Evolutionary conservation across 2,113 vertebrate genomes (phyloP).

Genomic region (Zosterops lateralis): DNA sequence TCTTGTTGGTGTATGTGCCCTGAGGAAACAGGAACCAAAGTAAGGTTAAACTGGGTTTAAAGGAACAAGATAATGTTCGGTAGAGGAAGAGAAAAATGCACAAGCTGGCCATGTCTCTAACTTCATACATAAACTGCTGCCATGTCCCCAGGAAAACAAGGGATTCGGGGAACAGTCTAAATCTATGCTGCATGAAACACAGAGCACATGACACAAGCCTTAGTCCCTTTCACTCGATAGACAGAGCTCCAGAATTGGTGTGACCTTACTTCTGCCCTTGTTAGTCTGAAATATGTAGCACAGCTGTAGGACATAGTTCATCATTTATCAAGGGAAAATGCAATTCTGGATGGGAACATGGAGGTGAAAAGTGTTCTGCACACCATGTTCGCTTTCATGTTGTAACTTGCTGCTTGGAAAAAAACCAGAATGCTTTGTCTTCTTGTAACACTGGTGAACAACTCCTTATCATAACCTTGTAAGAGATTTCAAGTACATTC

Average conservation of each 20-base stretch:
- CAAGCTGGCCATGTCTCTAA: not conserved
- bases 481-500: constrained; percentile 22
- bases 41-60: constrained; percentile 45
- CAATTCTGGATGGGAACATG: constrained; percentile 9
- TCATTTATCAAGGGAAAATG: constrained; percentile 52
- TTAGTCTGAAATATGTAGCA: constrained; percentile 41
- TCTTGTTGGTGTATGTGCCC: not conserved
- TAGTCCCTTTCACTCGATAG: not conserved
- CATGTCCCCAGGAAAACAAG: not conserved
- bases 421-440: constrained; percentile 38
- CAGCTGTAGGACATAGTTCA: constrained; percentile 34
- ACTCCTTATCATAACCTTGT: constrained; percentile 22
- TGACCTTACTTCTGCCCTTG: constrained; percentile 30
- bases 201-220: not conserved
- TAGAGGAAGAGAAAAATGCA: constrained; percentile 5
- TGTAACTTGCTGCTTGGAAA: constrained; percentile 30
- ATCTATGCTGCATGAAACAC: not conserved
- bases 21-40: constrained; percentile 48
- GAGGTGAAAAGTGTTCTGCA: constrained; percentile 43
- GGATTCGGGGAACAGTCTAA: not conserved
- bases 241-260: not conserved
- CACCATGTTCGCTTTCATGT: not conserved
- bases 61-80: constrained; percentile 35
- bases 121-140: constrained; percentile 20
- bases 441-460: constrained; percentile 24